Percentiles rank a stretch among this genome's conserved stretches.
phyloP scores from a whole-genome alignment of 2,888 invertebrate genomes.

The Ametastegia equiseti region DNA sequence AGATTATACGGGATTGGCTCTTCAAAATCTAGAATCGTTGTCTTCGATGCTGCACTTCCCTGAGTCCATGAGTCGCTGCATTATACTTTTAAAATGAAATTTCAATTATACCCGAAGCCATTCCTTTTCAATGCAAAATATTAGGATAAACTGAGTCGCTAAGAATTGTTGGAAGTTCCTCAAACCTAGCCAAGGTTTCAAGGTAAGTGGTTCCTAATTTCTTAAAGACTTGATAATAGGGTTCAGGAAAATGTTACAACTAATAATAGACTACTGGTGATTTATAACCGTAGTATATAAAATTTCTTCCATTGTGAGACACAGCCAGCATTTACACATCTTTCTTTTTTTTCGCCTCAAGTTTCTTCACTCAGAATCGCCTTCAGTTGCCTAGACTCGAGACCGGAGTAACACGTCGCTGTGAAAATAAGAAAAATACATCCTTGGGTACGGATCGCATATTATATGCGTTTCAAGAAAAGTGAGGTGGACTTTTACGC shows the following conservation, averaged over 20 bases:
- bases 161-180: too few species aligned
- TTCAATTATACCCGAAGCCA: background rate
- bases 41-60: background rate
- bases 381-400: background rate
- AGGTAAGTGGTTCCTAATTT: background rate
- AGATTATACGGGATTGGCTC: background rate
- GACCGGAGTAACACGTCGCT: background rate
- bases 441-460: too few species aligned
- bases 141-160: too few species aligned
- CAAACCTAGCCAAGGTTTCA: background rate
- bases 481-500: background rate
- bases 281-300: conserved; percentile 6
- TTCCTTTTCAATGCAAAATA: too few species aligned
- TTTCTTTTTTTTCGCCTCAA: too few species aligned
- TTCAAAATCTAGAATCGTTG: background rate
- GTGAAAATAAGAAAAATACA: background rate
- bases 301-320: background rate
- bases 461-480: background rate
- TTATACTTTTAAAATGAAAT: background rate
- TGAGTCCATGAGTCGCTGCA: background rate
- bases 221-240: background rate
- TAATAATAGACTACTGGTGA: background rate
- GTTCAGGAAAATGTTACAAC: background rate
- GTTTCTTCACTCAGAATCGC: background rate
- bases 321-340: too few species aligned